phyloP scores from a whole-genome alignment of 2,888 invertebrate species.

The Lapara coniferarum region DNA sequence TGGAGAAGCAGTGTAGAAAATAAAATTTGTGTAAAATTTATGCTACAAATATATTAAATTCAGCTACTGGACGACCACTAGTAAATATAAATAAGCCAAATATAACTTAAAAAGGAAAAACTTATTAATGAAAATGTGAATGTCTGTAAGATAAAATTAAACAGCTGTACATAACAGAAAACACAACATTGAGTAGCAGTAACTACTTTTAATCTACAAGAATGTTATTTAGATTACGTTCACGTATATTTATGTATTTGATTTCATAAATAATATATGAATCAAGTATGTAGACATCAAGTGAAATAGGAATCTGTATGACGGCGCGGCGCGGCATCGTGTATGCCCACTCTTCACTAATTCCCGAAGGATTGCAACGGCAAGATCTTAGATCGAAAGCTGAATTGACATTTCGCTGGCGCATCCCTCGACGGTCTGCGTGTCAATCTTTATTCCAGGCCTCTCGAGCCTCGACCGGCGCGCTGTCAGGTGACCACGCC shows the following conservation, averaged over 20 bases:
- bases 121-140: too few species aligned
- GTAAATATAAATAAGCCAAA: too few species aligned
- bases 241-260: neutral
- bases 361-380: conserved; percentile 53
- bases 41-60: too few species aligned
- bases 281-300: conserved; percentile 26
- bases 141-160: too few species aligned
- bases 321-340: conserved; percentile 29
- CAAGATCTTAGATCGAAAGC: conserved; percentile 70
- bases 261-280: conserved; percentile 15
- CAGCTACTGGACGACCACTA: too few species aligned
- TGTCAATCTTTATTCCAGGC: conserved; percentile 75
- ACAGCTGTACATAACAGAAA: too few species aligned
- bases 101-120: too few species aligned
- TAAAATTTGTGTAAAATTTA: too few species aligned
- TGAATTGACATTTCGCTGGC: conserved; percentile 73
- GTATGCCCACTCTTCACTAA: conserved; percentile 48
- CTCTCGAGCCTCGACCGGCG: conserved; percentile 37
- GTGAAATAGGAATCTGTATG: conserved; percentile 16
- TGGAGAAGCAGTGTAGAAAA: too few species aligned
- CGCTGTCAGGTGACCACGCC: conserved; percentile 56
- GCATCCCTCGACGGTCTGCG: conserved; percentile 54
- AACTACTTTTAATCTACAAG: neutral
- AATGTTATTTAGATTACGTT: neutral
- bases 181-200: neutral